Conservation (phyloP, 2,113 vertebrate genomes). For the Lethenteron camtschaticum region DNA sequence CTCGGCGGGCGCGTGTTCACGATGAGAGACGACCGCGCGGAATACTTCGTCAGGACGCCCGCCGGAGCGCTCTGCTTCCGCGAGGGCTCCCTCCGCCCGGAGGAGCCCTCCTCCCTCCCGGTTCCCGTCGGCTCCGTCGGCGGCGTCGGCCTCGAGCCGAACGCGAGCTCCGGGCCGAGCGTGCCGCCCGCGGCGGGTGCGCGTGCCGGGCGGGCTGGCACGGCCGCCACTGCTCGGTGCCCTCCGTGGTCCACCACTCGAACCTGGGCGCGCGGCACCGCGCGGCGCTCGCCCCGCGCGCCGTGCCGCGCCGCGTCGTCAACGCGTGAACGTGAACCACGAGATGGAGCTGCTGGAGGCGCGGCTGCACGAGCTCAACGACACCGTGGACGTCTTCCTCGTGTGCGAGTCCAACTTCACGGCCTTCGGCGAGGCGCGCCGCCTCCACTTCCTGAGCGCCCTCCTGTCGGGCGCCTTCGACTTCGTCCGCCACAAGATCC, state of each 20-base stretch:
- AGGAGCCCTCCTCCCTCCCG: slow-evolving; percentile 21
- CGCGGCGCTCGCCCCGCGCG: slow-evolving; percentile 40
- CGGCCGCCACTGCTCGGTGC: slow-evolving; percentile 79
- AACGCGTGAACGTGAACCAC: slow-evolving; percentile 90
- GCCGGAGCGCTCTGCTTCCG: slow-evolving; percentile 71
- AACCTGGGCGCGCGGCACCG: slow-evolving; percentile 90
- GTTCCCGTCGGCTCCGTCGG: too few species aligned
- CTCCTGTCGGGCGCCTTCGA: slow-evolving; percentile 69
- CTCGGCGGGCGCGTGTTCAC: slow-evolving; percentile 23
- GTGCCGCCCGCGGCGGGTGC: slow-evolving; percentile 17
- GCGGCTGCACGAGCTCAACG: slow-evolving; percentile 62
- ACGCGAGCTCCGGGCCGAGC: too few species aligned
- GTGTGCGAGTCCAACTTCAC: slow-evolving; percentile 96
- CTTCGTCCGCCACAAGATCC: slow-evolving; percentile 71
- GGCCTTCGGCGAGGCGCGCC: slow-evolving; percentile 60
- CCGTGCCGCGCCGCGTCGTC: slow-evolving; percentile 52
- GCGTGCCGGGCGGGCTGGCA: slow-evolving; percentile 83
- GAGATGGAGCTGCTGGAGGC: slow-evolving; percentile 84
- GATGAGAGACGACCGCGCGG: slow-evolving; percentile 39
- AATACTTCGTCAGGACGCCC: slow-evolving; percentile 71
- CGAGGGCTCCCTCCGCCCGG: slow-evolving; percentile 57
- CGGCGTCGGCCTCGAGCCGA: too few species aligned
- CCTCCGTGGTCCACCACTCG: slow-evolving; percentile 88
- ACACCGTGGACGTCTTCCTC: slow-evolving; percentile 67
- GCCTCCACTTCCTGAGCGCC: slow-evolving; percentile 57